Evolutionary conservation across 1,140 invertebrate genomes (phyloP).

Genomic region (Stegodyphus dumicola): DNA sequence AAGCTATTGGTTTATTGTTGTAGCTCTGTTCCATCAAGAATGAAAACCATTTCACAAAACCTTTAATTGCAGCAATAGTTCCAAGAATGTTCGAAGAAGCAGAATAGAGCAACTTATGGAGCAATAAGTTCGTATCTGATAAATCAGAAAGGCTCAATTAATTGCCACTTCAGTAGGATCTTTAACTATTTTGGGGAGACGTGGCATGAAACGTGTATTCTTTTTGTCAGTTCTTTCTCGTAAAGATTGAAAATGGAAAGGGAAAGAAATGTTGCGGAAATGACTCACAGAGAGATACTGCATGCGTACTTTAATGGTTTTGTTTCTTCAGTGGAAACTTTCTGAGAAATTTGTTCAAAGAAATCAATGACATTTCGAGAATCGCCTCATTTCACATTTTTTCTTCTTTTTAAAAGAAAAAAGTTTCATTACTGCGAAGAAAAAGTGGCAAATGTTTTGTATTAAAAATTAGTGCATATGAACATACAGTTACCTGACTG

Average conservation of each 20-base stretch:
- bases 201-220: background rate
- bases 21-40: background rate
- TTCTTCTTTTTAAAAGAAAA: too few relatives aligned
- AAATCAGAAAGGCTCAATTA: background rate
- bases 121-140: background rate
- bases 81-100: background rate
- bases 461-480: too few relatives aligned
- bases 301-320: background rate
- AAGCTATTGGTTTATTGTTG: conserved; percentile 3
- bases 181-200: background rate
- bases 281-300: background rate
- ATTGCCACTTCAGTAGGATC: conserved; percentile 1
- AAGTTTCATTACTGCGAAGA: too few relatives aligned
- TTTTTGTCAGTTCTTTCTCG: background rate
- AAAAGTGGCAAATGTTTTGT: too few relatives aligned
- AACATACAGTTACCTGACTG: too few relatives aligned
- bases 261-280: background rate
- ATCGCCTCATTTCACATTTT: background rate
- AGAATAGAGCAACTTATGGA: background rate
- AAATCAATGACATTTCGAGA: background rate
- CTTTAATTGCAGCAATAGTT: conserved; percentile 7
- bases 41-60: background rate
- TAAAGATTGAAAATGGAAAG: background rate
- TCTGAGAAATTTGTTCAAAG: background rate
- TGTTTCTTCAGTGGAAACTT: background rate